Conservation (phyloP, 2,888 invertebrate genomes). For the Patella ulyssiponensis region DNA sequence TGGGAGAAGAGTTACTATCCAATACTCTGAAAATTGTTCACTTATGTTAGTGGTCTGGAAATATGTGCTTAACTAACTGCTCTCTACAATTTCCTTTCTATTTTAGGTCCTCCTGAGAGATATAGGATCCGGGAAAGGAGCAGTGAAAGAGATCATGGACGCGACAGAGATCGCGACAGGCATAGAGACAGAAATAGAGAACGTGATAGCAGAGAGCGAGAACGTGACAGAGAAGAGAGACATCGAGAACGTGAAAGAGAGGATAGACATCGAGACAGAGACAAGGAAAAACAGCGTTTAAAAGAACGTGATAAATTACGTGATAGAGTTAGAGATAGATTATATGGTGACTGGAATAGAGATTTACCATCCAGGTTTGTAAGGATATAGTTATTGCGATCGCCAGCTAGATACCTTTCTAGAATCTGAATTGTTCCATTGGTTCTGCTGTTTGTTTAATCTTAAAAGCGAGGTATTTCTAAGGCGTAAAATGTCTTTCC, state of each 20-base stretch:
- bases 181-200: constrained; percentile 30
- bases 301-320: constrained; percentile 21
- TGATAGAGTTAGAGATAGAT: constrained; percentile 16
- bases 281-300: constrained; percentile 22
- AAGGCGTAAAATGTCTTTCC: no score
- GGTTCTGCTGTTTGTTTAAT: no score
- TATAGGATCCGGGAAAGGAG: constrained; percentile 16
- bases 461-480: no score
- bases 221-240: constrained; percentile 26
- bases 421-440: no score
- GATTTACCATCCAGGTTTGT: neutral
- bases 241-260: constrained; percentile 15
- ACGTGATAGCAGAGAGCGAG: constrained; percentile 14
- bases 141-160: constrained; percentile 26
- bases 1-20: no score
- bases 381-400: no score
- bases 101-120: neutral
- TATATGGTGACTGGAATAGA: constrained; percentile 16
- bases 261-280: constrained; percentile 19
- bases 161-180: constrained; percentile 16
- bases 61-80: constrained; percentile 5
- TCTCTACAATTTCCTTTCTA: constrained; percentile 20
- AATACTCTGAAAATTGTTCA: no score
- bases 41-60: no score
- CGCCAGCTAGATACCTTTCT: no score